Conservation (phyloP, 2,888 invertebrate genomes). For the Stictocephala bisonia region DNA sequence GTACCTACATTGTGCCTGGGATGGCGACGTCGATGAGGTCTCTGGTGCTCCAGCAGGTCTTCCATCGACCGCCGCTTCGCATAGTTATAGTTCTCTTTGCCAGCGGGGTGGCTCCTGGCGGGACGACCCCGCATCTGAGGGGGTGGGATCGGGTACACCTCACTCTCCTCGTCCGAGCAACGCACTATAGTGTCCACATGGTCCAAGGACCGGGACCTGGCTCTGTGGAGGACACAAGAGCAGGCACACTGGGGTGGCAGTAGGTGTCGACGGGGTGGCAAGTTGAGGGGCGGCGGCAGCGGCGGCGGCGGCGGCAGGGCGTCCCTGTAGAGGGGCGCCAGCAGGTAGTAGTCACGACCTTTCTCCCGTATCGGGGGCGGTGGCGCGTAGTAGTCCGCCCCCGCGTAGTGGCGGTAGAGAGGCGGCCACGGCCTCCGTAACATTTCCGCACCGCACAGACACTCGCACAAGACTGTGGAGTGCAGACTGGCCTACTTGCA, state of each 20-base stretch:
- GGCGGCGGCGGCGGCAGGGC: slow-evolving; percentile 71
- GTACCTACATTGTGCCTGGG: slow-evolving; percentile 13
- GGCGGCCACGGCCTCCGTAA: slow-evolving; percentile 74
- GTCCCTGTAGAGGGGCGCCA: slow-evolving; percentile 76
- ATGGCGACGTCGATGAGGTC: slow-evolving; percentile 30
- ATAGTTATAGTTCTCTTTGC: slow-evolving; percentile 65
- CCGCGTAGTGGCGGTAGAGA: slow-evolving; percentile 65
- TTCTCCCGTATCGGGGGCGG: slow-evolving; percentile 68
- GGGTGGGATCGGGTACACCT: no score
- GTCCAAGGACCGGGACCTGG: slow-evolving; percentile 78
- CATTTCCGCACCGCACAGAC: slow-evolving; percentile 61
- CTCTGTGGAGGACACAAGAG: slow-evolving; percentile 66
- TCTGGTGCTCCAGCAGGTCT: slow-evolving; percentile 68
- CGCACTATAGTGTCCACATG: slow-evolving; percentile 63
- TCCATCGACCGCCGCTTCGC: slow-evolving; percentile 78
- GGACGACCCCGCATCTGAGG: slow-evolving; percentile 57
- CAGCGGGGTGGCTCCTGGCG: slow-evolving; percentile 59
- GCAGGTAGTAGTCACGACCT: slow-evolving; percentile 71
- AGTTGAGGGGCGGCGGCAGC: slow-evolving; percentile 63
- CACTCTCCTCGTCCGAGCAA: slow-evolving; percentile 46
- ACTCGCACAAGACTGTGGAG: neutral
- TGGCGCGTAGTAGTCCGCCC: slow-evolving; percentile 68
- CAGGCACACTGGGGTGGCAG: slow-evolving; percentile 57
- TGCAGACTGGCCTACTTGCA: slow-evolving; percentile 35
- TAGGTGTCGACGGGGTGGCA: slow-evolving; percentile 60